These are phyloP conservation scores for Rhaphigaster nebulosa DNA, from an alignment of 2,888 invertebrate species.

Conservation along the genomic window DNA sequence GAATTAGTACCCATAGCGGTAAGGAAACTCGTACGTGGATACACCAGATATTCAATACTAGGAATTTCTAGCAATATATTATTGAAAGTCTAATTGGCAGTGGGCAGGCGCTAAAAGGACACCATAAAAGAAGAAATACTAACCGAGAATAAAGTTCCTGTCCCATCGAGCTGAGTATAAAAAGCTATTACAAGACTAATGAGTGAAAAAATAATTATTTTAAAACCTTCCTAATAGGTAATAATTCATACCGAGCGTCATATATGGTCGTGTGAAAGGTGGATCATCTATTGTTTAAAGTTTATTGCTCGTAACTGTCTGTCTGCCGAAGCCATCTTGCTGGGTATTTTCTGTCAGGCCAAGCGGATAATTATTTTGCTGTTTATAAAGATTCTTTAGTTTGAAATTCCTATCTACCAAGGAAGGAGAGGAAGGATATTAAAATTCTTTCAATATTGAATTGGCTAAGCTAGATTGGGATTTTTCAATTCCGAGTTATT, in stretches of 20 bases:
- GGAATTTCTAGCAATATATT: neutral
- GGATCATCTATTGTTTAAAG: constrained; percentile 43
- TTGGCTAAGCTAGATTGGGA: too few relatives aligned
- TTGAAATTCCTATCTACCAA: neutral
- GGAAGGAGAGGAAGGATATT: neutral
- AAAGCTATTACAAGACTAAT: constrained; percentile 4
- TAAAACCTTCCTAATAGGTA: constrained; percentile 38
- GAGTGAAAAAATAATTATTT: constrained; percentile 49
- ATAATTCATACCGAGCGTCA: constrained; percentile 12
- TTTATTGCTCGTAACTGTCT: constrained; percentile 42
- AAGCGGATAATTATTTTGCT: neutral
- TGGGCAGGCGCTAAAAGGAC: neutral
- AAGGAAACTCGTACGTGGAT: too few relatives aligned
- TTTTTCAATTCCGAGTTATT: too few relatives aligned
- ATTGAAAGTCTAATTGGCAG: neutral
- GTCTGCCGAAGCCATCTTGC: constrained; percentile 5
- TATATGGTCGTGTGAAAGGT: constrained; percentile 39
- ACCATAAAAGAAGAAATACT: neutral
- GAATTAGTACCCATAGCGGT: too few relatives aligned
- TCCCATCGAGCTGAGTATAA: neutral
- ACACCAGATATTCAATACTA: too few relatives aligned
- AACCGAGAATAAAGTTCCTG: neutral
- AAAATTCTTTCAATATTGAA: neutral
- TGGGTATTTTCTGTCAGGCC: neutral
- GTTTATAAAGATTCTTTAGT: neutral